These are phyloP conservation scores for Agriopis marginaria DNA, from an alignment of 2,888 invertebrate genomes.

Conservation along the genomic window DNA sequence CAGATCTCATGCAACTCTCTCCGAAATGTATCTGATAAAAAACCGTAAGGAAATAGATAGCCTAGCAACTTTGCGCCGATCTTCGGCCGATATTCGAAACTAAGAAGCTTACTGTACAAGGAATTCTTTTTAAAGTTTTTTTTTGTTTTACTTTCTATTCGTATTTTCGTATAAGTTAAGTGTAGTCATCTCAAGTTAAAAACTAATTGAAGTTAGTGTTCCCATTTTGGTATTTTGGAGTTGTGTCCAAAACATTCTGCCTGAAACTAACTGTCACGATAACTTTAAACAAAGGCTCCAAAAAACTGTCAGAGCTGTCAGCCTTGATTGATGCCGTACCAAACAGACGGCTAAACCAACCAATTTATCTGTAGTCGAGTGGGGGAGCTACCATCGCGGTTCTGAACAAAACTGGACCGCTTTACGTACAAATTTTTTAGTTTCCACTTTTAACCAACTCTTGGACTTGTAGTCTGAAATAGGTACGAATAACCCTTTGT, in stretches of 20 bases:
- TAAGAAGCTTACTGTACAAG: too few relatives aligned
- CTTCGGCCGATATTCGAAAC: too few relatives aligned
- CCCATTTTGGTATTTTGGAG: not conserved
- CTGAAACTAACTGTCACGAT: not conserved
- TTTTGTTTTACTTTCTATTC: too few relatives aligned
- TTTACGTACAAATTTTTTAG: not conserved
- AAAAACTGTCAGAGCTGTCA: conserved; percentile 24
- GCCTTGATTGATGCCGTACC: conserved; percentile 33
- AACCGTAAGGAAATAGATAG: too few relatives aligned
- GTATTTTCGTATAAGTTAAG: not conserved
- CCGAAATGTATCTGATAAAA: too few relatives aligned
- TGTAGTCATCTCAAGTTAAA: too few relatives aligned
- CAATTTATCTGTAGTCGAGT: not conserved
- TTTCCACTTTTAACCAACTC: not conserved
- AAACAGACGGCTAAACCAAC: conserved; percentile 9
- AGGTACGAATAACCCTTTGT: conserved; percentile 26
- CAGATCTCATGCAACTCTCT: too few relatives aligned
- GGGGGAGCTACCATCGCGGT: not conserved
- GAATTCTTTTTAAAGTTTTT: too few relatives aligned
- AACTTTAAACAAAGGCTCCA: not conserved
- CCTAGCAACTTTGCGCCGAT: too few relatives aligned
- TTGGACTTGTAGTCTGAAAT: conserved; percentile 10
- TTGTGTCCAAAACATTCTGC: not conserved
- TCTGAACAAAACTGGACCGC: not conserved
- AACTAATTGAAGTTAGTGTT: too few relatives aligned